These are phyloP conservation scores for Tetrao urogallus DNA, from an alignment of 2,113 vertebrate species.

Conservation along the genomic window DNA sequence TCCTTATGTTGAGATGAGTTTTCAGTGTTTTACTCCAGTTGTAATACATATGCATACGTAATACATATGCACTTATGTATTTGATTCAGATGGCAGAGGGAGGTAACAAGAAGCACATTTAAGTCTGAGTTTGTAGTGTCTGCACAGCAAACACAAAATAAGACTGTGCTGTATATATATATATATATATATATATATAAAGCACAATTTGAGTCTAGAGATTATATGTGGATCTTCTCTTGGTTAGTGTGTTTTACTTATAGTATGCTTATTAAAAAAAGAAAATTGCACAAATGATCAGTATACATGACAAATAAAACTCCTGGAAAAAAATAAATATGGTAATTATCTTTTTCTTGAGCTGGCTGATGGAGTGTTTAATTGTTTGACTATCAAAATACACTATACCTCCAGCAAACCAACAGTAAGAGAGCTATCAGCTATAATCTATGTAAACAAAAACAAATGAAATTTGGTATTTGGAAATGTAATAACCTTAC, in stretches of 20 bases:
- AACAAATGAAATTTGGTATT: not conserved
- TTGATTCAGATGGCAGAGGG: not conserved
- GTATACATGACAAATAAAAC: not conserved
- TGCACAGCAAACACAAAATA: not conserved
- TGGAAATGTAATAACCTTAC: not conserved
- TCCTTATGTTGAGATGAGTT: slow-evolving; percentile 1
- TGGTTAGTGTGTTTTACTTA: not conserved
- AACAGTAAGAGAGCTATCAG: not conserved
- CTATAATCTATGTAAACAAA: not conserved
- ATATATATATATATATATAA: not conserved
- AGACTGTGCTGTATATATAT: not conserved
- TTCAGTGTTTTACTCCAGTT: not conserved
- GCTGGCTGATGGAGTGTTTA: not conserved
- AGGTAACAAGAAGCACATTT: not conserved
- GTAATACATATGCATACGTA: not conserved
- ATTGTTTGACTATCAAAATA: not conserved
- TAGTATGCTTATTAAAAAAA: not conserved
- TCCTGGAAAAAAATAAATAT: not conserved
- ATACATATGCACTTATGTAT: rapidly evolving
- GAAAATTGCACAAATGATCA: not conserved
- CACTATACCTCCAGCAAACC: not conserved
- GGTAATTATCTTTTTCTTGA: not conserved
- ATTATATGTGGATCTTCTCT: not conserved
- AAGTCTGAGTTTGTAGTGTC: not conserved
- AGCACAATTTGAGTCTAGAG: not conserved